A percentile compares a stretch with the other conserved stretches of the same genome.
Conservation (phyloP, 2,113 vertebrate species). For the Gymnogyps californianus region DNA sequence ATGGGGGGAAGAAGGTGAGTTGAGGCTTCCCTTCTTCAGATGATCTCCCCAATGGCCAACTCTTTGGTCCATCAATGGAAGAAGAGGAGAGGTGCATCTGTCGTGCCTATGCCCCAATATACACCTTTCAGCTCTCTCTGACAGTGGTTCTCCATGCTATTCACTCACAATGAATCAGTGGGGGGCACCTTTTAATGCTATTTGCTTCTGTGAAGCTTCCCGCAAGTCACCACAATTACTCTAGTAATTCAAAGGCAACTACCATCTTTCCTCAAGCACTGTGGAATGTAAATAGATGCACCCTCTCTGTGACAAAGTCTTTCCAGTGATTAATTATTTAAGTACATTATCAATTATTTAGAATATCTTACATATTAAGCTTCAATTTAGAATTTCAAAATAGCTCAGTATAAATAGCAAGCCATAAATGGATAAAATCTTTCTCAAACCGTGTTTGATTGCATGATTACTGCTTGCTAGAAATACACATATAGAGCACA, state of each 20-base stretch:
- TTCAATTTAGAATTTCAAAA: slow-evolving; percentile 47
- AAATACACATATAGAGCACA: not conserved
- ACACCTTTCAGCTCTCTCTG: not conserved
- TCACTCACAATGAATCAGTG: not conserved
- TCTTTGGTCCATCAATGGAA: not conserved
- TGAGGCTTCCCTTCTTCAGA: not conserved
- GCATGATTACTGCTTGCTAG: not conserved
- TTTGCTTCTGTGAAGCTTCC: not conserved
- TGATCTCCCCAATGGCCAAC: not conserved
- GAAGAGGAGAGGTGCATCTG: not conserved
- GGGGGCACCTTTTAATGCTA: not conserved
- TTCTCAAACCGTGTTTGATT: not conserved
- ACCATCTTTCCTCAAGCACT: slow-evolving; percentile 4
- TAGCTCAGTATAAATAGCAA: slow-evolving; percentile 1
- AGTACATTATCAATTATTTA: slow-evolving; percentile 56
- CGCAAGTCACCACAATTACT: not conserved
- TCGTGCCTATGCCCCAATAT: not conserved
- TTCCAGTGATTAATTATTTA: slow-evolving; percentile 60
- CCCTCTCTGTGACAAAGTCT: not conserved
- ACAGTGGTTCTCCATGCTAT: not conserved
- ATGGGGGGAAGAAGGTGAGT: not conserved
- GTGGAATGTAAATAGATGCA: slow-evolving; percentile 32
- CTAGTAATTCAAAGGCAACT: slow-evolving; percentile 31
- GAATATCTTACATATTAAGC: slow-evolving; percentile 29
- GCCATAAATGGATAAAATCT: not conserved